Evolutionary conservation across 2,888 invertebrate species (phyloP).

Genomic region (Leuctra nigra): DNA sequence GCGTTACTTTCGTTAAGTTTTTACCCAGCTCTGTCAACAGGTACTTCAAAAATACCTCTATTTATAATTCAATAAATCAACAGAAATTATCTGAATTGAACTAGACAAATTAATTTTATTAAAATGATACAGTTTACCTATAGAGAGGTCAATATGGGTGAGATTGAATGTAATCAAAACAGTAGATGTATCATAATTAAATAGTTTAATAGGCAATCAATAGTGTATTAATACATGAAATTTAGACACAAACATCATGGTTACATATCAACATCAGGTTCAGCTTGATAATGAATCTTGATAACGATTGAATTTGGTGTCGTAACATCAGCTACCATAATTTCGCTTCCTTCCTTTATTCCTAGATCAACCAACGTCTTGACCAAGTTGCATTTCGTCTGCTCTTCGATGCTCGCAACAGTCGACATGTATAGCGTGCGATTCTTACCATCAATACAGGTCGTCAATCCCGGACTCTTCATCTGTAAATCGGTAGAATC

Average conservation of each 20-base stretch:
- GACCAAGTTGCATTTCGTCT: conserved; percentile 80
- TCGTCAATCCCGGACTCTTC: conserved; percentile 85
- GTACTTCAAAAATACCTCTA: too few relatives aligned
- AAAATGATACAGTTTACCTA: too few relatives aligned
- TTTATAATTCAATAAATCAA: too few relatives aligned
- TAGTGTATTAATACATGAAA: too few relatives aligned
- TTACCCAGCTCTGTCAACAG: too few relatives aligned
- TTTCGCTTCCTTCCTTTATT: conserved; percentile 73
- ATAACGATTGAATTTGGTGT: conserved; percentile 49
- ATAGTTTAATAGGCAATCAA: neutral
- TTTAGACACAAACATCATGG: too few relatives aligned
- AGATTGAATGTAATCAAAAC: neutral
- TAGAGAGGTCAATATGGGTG: too few relatives aligned
- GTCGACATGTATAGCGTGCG: conserved; percentile 91
- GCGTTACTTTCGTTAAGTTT: too few relatives aligned
- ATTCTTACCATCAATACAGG: conserved; percentile 72
- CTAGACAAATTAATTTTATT: too few relatives aligned
- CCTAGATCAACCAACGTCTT: conserved; percentile 82
- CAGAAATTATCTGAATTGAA: too few relatives aligned
- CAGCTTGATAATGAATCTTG: neutral
- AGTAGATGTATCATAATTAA: neutral
- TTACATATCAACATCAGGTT: neutral
- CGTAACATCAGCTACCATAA: conserved; percentile 90
- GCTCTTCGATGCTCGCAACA: conserved; percentile 85
- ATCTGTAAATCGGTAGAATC: conserved; percentile 77